A percentile compares a stretch with the other conserved stretches of the same genome.
These are phyloP conservation scores for Latheticus oryzae DNA, from an alignment of 2,888 invertebrate species.

Conservation along the genomic window DNA sequence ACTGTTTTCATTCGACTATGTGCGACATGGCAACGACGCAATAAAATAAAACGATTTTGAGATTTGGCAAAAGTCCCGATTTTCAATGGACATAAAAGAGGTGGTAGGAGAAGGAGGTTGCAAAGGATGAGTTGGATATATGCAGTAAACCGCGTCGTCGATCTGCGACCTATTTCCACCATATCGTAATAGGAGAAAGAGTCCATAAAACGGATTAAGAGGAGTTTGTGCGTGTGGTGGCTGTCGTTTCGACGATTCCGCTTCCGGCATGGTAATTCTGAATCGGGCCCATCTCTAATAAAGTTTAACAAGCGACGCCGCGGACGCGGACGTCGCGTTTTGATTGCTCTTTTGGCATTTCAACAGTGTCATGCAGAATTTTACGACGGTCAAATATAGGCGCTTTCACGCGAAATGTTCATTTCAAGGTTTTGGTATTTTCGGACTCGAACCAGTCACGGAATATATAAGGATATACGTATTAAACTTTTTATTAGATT, in stretches of 20 bases:
- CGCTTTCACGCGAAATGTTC: too few species aligned
- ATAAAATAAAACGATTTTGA: constrained; percentile 31
- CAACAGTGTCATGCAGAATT: constrained; percentile 14
- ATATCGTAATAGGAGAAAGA: constrained; percentile 20
- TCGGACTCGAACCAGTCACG: too few species aligned
- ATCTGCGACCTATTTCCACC: constrained; percentile 31
- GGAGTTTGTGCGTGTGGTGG: constrained; percentile 21
- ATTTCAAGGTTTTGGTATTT: too few species aligned
- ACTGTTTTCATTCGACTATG: constrained; percentile 7
- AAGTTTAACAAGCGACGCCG: constrained; percentile 39
- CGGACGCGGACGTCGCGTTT: constrained; percentile 21
- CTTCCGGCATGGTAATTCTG: constrained; percentile 29
- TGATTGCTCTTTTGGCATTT: constrained; percentile 32
- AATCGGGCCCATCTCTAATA: constrained; percentile 25
- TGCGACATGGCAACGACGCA: constrained; percentile 31
- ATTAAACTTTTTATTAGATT: too few species aligned
- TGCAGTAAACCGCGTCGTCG: constrained; percentile 28
- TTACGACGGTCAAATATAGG: too few species aligned
- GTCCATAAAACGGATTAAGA: constrained; percentile 31
- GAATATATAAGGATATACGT: too few species aligned
- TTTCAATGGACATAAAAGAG: constrained; percentile 8
- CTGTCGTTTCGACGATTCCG: constrained; percentile 22
- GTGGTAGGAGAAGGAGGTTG: too few species aligned
- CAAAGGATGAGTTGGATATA: constrained; percentile 10
- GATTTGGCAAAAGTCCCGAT: constrained; percentile 29